These are phyloP conservation scores for Ammodytes dubius DNA, from an alignment of 2,113 vertebrate genomes.

Conservation along the genomic window DNA sequence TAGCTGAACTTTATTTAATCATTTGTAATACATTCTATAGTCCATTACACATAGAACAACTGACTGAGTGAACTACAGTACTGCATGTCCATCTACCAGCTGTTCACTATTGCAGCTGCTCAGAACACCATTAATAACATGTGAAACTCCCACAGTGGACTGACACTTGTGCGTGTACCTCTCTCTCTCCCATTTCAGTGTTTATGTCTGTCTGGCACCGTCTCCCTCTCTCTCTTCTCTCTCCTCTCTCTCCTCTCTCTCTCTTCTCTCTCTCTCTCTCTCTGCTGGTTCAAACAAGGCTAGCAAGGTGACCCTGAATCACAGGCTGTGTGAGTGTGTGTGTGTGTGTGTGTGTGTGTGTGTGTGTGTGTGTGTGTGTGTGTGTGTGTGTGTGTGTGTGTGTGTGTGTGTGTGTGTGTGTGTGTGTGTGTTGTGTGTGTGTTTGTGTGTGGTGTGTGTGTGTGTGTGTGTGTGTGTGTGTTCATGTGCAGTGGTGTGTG, in stretches of 20 bases:
- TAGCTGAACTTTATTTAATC: neutral
- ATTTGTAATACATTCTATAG: neutral
- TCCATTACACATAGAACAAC: neutral
- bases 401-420: conserved; percentile 6
- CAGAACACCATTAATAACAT: conserved; percentile 48
- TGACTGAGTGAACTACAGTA: conserved; percentile 6
- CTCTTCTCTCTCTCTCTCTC: conserved; percentile 65
- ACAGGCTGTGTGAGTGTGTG: conserved; percentile 48
- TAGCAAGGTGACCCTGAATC: conserved; percentile 82
- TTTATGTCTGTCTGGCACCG: conserved; percentile 83
- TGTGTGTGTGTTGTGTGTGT: conserved; percentile 71
- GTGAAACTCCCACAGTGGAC: conserved; percentile 55
- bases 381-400: conserved; percentile 83
- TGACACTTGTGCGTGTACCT: conserved; percentile 16
- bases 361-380: conserved; percentile 33
- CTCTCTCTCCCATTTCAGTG: conserved; percentile 67
- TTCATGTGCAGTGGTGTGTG: too few relatives aligned
- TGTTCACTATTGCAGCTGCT: conserved; percentile 43
- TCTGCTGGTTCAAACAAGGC: conserved; percentile 76
- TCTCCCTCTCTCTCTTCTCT: conserved; percentile 67
- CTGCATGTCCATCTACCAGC: conserved; percentile 41
- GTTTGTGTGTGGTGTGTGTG: conserved; percentile 80
- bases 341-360: conserved; percentile 80
- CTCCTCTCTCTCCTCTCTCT: conserved; percentile 5
- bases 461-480: conserved; percentile 36